Conservation (phyloP, 1,140 invertebrate species). For the Argopecten irradians region DNA sequence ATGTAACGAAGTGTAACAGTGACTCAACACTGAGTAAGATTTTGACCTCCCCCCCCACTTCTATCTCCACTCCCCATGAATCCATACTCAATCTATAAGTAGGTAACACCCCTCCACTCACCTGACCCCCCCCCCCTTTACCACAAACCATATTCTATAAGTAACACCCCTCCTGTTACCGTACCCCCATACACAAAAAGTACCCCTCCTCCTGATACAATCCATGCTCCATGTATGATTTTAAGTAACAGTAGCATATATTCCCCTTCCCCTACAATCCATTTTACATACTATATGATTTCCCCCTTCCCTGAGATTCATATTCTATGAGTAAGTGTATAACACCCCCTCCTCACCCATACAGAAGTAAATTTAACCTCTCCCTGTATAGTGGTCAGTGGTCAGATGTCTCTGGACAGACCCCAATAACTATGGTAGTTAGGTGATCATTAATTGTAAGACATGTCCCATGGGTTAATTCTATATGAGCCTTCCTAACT, state of each 20-base stretch:
- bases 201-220: not conserved
- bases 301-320: no score
- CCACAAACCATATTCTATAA: no score
- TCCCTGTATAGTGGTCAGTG: not conserved
- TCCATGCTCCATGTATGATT: not conserved
- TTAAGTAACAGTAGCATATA: no score
- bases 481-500: not conserved
- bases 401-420: not conserved
- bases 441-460: not conserved
- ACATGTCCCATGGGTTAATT: not conserved
- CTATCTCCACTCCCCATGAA: no score
- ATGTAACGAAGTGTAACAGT: constrained; percentile 9
- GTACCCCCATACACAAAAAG: not conserved
- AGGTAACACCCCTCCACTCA: not conserved
- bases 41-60: not conserved
- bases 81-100: no score
- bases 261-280: no score
- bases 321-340: not conserved
- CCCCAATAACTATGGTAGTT: not conserved
- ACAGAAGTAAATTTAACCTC: not conserved
- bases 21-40: not conserved
- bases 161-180: no score
- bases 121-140: not conserved
- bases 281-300: no score
- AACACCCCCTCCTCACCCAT: not conserved